Conservation (phyloP, 2,888 invertebrate species). For the Carterocephalus palaemon region DNA sequence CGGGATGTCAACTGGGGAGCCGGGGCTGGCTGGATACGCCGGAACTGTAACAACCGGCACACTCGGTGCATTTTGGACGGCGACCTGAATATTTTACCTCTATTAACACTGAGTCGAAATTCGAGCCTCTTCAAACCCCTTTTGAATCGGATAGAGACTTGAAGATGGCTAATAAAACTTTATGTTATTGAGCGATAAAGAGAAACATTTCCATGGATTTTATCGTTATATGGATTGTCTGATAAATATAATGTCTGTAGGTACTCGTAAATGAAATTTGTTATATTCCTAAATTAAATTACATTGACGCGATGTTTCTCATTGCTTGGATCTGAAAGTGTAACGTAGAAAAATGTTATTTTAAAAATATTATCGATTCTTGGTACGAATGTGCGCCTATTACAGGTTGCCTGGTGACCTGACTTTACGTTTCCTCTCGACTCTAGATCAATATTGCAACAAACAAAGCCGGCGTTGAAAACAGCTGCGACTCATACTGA, state of each 20-base stretch:
- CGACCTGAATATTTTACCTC: conserved; percentile 38
- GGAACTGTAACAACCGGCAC: conserved; percentile 45
- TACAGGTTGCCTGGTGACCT: background rate
- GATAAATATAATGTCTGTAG: too few relatives aligned
- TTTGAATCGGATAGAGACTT: conserved; percentile 8
- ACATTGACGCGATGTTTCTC: too few relatives aligned
- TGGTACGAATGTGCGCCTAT: background rate
- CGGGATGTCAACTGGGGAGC: conserved; percentile 50
- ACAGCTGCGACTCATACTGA: conserved; percentile 6
- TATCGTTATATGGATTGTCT: too few relatives aligned
- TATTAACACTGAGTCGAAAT: conserved; percentile 38
- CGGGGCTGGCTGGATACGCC: conserved; percentile 29
- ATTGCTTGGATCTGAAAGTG: too few relatives aligned
- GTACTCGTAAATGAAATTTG: too few relatives aligned
- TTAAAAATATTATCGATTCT: background rate
- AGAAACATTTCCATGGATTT: too few relatives aligned
- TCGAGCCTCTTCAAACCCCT: conserved; percentile 30
- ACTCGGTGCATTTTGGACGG: conserved; percentile 38
- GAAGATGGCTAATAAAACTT: conserved; percentile 1
- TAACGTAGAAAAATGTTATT: background rate
- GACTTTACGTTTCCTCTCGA: background rate
- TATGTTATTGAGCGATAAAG: too few relatives aligned
- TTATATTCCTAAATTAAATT: too few relatives aligned
- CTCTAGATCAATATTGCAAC: conserved; percentile 18
- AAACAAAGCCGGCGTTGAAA: background rate